Evolutionary conservation across 1,140 invertebrate genomes (phyloP), one percentile per base, ranked within the genome.

Genomic region (Lineus longissimus): DNA sequence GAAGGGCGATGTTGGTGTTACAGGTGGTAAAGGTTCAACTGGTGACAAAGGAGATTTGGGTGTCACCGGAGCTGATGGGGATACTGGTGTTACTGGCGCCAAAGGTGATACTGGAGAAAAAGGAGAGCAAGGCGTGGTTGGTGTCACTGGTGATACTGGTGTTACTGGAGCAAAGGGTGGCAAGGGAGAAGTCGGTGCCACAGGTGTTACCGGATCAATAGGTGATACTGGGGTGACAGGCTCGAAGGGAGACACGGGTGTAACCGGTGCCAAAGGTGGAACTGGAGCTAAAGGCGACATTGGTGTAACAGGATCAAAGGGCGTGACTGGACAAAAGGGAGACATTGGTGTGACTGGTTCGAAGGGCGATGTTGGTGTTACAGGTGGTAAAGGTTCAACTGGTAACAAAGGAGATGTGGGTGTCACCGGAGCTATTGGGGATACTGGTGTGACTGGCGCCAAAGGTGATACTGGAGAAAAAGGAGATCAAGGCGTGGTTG

Each of bases 171-270:
- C 9, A 9, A 41, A 19, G 9, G 61, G 61, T 1, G 29, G 4
- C 4, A 36, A 19, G 17, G 61, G 61, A 1, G 27, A 30, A 13
- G 40, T 36, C 2, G 61, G 61, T 15, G 29, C 30, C 2, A 36
- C 33, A 36, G 33, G 33, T 36, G 33, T 36, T 36, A 36, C 19
- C 30, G 30, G 61, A 54, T 22, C 29, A 23, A 63, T 27, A n/a
- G 62, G 62, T 25, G 56, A 22, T n/a, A n/a, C n/a, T n/a, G n/a
- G n/a, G n/a, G n/a, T n/a, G n/a, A 22, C 56, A 54, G 11, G 61
- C 47, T 13, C 33, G 9, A 59, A 55, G 1, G 61, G 61, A 36
- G 33, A 56, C 19, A 30, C 59, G 9, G 59, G 61, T 33, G 27
- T 47, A 1, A 2, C 25, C 17, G 67, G 67, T 55, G 41, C 36